Conservation (phyloP, 1,140 invertebrate genomes). For the Polypedilum vanderplanki region DNA sequence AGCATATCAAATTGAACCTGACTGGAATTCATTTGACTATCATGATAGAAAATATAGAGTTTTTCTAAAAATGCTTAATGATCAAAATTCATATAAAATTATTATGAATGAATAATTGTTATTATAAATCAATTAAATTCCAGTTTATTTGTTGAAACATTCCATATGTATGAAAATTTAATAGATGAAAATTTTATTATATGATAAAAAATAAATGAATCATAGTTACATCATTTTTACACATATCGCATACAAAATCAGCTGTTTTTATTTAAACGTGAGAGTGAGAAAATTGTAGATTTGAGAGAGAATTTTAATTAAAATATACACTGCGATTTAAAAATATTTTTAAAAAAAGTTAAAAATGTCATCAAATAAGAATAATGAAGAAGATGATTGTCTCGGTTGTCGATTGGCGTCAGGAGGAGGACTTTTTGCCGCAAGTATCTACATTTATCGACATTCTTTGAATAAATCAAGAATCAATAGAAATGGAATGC, state of each 20-base stretch:
- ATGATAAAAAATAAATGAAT: too few relatives aligned
- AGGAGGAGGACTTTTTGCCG: background rate
- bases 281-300: too few relatives aligned
- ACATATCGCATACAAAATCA: background rate
- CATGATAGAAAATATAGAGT: conserved; percentile 78
- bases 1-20: conserved; percentile 59
- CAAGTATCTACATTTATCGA: background rate
- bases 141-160: too few relatives aligned
- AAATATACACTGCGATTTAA: too few relatives aligned
- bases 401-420: background rate
- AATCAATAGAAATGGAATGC: background rate
- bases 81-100: conserved; percentile 66
- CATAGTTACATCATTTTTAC: background rate
- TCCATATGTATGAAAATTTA: too few relatives aligned
- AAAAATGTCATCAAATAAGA: background rate
- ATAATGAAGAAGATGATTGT: background rate
- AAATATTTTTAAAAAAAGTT: background rate
- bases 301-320: too few relatives aligned
- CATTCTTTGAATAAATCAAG: background rate
- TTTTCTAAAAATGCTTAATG: conserved; percentile 70
- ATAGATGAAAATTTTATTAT: too few relatives aligned
- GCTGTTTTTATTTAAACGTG: background rate
- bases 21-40: conserved; percentile 50
- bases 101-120: conserved; percentile 54
- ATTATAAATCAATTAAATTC: too few relatives aligned